Evolutionary conservation across 2,888 invertebrate species (phyloP).

Genomic region (Xiphydria camelus): DNA sequence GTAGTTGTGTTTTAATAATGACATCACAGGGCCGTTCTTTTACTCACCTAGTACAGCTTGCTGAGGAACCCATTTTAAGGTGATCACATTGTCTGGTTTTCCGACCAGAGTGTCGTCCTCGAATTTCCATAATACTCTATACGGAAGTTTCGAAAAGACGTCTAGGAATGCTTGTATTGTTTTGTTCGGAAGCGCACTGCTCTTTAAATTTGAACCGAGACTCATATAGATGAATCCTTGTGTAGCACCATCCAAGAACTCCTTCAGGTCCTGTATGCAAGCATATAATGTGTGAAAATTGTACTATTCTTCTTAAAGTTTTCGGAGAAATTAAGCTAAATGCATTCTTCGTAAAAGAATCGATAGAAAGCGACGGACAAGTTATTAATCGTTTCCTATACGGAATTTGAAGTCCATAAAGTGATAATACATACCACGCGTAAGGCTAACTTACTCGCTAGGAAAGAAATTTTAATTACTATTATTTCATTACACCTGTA

Average conservation of each 20-base stretch:
- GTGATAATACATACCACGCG: too few species aligned
- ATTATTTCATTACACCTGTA: too few species aligned
- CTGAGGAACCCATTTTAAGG: conserved; percentile 58
- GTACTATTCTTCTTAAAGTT: too few species aligned
- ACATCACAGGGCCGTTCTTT: not conserved
- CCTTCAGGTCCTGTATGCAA: conserved; percentile 44
- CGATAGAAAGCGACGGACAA: too few species aligned
- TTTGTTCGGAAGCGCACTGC: conserved; percentile 54
- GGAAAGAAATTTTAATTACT: too few species aligned
- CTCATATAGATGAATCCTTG: conserved; percentile 61
- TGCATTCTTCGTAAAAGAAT: too few species aligned
- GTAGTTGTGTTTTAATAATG: not conserved
- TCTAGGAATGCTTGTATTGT: conserved; percentile 53
- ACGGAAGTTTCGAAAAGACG: conserved; percentile 55
- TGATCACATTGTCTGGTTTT: conserved; percentile 57
- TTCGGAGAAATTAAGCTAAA: too few species aligned
- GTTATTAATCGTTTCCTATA: too few species aligned
- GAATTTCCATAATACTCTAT: conserved; percentile 60
- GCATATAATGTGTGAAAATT: not conserved
- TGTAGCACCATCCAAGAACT: conserved; percentile 54
- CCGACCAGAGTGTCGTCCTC: conserved; percentile 52
- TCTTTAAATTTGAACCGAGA: conserved; percentile 59
- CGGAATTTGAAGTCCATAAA: too few species aligned
- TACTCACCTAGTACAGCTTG: conserved; percentile 53
- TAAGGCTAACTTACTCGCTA: too few species aligned